phyloP scores from a whole-genome alignment of 1,140 invertebrate genomes.

The Drosophila sp. region DNA sequence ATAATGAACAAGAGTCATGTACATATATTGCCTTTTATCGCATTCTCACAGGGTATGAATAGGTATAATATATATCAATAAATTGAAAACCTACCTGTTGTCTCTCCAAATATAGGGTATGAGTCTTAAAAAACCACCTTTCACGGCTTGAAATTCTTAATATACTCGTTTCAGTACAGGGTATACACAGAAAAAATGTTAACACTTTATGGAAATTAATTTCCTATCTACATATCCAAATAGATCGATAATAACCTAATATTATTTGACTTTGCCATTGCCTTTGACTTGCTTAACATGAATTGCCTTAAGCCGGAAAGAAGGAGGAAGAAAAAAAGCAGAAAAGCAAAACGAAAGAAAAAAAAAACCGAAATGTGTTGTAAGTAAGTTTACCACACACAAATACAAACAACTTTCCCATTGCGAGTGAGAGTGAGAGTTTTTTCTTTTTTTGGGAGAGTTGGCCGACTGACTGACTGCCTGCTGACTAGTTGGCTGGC shows the following conservation, averaged over 20 bases:
- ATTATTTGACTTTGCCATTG: slow-evolving; percentile 12
- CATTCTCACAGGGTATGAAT: too few relatives aligned
- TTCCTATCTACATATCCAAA: slow-evolving; percentile 3
- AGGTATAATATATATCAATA: too few relatives aligned
- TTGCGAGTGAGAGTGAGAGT: slow-evolving; percentile 29
- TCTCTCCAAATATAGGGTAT: background rate
- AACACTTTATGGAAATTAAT: slow-evolving; percentile 7
- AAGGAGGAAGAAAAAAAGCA: slow-evolving; percentile 21
- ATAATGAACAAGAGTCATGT: too few relatives aligned
- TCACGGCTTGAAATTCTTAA: background rate
- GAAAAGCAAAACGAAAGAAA: slow-evolving; percentile 34
- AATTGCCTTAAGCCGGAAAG: slow-evolving; percentile 42
- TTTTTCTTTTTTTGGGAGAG: slow-evolving; percentile 54
- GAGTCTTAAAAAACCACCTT: background rate
- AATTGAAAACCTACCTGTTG: background rate
- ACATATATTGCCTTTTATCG: too few relatives aligned
- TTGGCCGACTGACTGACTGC: slow-evolving; percentile 35
- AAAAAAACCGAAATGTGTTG: slow-evolving; percentile 31
- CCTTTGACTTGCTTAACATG: slow-evolving; percentile 51
- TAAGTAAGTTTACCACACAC: slow-evolving; percentile 40
- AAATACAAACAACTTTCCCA: slow-evolving; percentile 53
- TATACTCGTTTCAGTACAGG: background rate
- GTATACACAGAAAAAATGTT: background rate
- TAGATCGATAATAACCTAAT: slow-evolving; percentile 12
- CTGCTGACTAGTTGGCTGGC: slow-evolving; percentile 24